Conservation (phyloP, 2,113 vertebrate genomes). For the Tamias sibiricus region DNA sequence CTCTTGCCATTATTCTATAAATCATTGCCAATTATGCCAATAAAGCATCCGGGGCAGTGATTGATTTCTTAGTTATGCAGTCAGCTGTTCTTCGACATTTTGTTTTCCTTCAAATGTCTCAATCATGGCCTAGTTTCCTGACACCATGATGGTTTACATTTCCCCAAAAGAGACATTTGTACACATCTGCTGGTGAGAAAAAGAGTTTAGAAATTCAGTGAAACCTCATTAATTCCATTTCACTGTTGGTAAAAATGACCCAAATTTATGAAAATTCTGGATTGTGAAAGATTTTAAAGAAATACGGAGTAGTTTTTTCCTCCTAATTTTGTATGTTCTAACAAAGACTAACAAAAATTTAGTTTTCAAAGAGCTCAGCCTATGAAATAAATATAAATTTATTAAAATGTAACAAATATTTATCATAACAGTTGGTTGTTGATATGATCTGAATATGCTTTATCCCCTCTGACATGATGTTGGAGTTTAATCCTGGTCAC, state of each 20-base stretch:
- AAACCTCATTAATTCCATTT: constrained; percentile 62
- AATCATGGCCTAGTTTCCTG: constrained; percentile 54
- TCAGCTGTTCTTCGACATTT: constrained; percentile 77
- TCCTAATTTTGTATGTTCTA: neutral
- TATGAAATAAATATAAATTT: constrained; percentile 37
- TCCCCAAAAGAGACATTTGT: constrained; percentile 63
- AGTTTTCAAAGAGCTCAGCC: constrained; percentile 39
- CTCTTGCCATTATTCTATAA: constrained; percentile 77
- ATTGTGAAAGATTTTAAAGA: constrained; percentile 5
- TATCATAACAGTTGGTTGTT: neutral
- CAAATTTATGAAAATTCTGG: constrained; percentile 39
- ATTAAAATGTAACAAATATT: constrained; percentile 57
- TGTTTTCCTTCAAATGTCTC: constrained; percentile 73
- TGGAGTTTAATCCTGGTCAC: neutral
- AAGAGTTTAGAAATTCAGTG: constrained; percentile 59
- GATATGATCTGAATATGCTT: neutral
- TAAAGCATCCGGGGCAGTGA: constrained; percentile 75
- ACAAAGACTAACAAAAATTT: constrained; percentile 21
- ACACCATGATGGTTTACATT: constrained; percentile 55
- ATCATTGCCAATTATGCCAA: constrained; percentile 81
- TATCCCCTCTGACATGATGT: neutral
- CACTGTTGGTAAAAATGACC: constrained; percentile 19
- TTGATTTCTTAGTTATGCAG: constrained; percentile 78
- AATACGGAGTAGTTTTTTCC: neutral
- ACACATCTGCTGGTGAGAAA: constrained; percentile 71